These are phyloP conservation scores for Saimiri boliviensis DNA, from an alignment of 2,113 vertebrate genomes.

Conservation along the genomic window DNA sequence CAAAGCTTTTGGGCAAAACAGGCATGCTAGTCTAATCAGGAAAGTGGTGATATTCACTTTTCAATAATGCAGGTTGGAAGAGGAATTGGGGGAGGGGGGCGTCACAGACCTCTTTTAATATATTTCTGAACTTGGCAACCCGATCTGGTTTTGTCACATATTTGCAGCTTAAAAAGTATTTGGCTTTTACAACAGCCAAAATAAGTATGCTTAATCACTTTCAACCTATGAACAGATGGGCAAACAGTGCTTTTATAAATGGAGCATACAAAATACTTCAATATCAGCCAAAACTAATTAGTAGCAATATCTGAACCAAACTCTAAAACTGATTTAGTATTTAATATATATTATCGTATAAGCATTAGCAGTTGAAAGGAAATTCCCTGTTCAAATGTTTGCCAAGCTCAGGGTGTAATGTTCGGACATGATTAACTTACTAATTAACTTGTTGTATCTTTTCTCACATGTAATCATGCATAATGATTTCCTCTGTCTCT, in stretches of 20 bases:
- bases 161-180: constrained; percentile 85
- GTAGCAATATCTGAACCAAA: constrained; percentile 84
- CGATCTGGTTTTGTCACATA: constrained; percentile 82
- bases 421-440: constrained; percentile 66
- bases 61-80: constrained; percentile 57
- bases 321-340: constrained; percentile 80
- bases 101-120: constrained; percentile 72
- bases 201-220: constrained; percentile 88
- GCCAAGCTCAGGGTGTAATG: constrained; percentile 58
- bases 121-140: constrained; percentile 85
- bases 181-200: constrained; percentile 87
- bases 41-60: constrained; percentile 69
- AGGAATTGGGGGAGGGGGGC: constrained; percentile 60
- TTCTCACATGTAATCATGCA: constrained; percentile 57
- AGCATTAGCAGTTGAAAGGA: constrained; percentile 71
- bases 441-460: constrained; percentile 71
- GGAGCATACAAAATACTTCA: constrained; percentile 86
- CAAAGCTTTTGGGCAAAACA: constrained; percentile 70
- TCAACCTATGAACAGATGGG: constrained; percentile 90
- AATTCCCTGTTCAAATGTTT: constrained; percentile 73
- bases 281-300: constrained; percentile 88
- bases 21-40: constrained; percentile 56
- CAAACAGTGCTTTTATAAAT: constrained; percentile 86
- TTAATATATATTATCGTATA: constrained; percentile 81
- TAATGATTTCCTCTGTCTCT: constrained; percentile 54